Evolutionary conservation across 2,797 vertebrate species (phyloP).

Genomic region (Masticophis lateralis): DNA sequence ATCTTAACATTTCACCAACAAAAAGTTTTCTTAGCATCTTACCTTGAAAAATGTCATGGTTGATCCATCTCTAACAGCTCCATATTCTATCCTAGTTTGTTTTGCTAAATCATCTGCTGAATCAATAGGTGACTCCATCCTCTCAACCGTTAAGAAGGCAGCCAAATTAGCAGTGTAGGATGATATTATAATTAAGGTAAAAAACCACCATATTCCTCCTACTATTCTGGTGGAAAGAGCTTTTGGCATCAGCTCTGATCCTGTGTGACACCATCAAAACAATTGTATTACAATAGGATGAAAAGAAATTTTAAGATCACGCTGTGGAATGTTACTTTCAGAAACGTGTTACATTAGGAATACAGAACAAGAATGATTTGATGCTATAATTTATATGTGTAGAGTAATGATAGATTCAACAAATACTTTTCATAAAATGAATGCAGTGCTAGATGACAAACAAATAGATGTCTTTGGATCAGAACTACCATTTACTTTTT

Average conservation of each 20-base stretch:
- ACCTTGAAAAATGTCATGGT: conserved; percentile 99
- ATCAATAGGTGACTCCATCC: conserved; percentile 97
- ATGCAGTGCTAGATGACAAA: conserved; percentile 53
- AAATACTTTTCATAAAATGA: conserved; percentile 52
- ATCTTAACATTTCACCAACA: not conserved
- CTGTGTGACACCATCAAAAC: conserved; percentile 75
- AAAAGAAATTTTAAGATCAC: conserved; percentile 30
- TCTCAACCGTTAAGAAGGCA: conserved; percentile 95
- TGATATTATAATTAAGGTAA: conserved; percentile 97
- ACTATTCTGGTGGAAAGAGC: conserved; percentile 97
- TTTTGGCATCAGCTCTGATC: conserved; percentile 97
- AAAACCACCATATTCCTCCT: conserved; percentile 99
- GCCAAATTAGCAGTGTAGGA: conserved; percentile 98
- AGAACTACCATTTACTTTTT: conserved; percentile 21
- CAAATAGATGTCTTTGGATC: conserved; percentile 47
- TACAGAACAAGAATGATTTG: conserved; percentile 50
- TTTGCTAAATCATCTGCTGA: conserved; percentile 96
- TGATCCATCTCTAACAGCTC: conserved; percentile 92
- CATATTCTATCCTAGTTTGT: conserved; percentile 97
- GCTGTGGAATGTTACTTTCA: conserved; percentile 27
- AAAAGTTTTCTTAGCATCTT: conserved; percentile 45
- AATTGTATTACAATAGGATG: conserved; percentile 56
- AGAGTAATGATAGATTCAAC: conserved; percentile 55
- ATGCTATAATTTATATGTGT: conserved; percentile 50
- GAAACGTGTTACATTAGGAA: conserved; percentile 49